A percentile compares a stretch with the other conserved stretches of the same genome.
These are phyloP conservation scores for Folsomia manolachei DNA, from an alignment of 2,888 invertebrate genomes.

Conservation along the genomic window DNA sequence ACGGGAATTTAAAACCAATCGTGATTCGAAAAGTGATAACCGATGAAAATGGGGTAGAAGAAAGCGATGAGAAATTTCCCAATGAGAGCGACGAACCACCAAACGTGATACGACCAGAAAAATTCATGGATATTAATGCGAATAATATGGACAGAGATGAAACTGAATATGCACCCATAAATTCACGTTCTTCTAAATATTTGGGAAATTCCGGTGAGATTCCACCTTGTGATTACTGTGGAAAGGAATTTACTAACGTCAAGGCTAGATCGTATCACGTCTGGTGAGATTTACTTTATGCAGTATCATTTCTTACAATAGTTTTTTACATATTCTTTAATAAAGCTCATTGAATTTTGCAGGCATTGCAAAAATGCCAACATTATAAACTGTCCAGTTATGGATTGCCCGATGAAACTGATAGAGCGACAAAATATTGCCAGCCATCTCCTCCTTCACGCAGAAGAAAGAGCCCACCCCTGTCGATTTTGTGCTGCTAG, in stretches of 20 bases:
- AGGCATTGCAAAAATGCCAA: constrained; percentile 3
- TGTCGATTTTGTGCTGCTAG: constrained; percentile 25
- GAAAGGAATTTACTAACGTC: constrained; percentile 10
- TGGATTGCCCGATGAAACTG: constrained; percentile 25
- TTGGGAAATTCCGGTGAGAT: neutral
- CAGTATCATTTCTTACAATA: too few species aligned
- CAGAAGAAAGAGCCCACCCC: constrained; percentile 16
- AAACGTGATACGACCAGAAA: neutral
- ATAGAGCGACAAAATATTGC: constrained; percentile 31
- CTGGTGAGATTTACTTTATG: constrained; percentile 4
- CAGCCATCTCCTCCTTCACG: constrained; percentile 30
- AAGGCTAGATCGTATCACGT: constrained; percentile 10
- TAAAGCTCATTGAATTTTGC: too few species aligned
- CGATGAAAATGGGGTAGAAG: constrained; percentile 18
- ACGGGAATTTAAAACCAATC: neutral
- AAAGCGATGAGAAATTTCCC: neutral
- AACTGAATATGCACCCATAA: neutral
- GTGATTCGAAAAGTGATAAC: constrained; percentile 23
- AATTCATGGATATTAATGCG: neutral
- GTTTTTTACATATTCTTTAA: too few species aligned
- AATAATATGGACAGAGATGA: neutral
- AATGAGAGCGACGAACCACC: neutral
- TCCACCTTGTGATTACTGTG: neutral
- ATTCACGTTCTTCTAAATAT: neutral
- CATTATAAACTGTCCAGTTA: constrained; percentile 16